phyloP scores from a whole-genome alignment of 2,797 vertebrate genomes.

The Chelon labrosus region DNA sequence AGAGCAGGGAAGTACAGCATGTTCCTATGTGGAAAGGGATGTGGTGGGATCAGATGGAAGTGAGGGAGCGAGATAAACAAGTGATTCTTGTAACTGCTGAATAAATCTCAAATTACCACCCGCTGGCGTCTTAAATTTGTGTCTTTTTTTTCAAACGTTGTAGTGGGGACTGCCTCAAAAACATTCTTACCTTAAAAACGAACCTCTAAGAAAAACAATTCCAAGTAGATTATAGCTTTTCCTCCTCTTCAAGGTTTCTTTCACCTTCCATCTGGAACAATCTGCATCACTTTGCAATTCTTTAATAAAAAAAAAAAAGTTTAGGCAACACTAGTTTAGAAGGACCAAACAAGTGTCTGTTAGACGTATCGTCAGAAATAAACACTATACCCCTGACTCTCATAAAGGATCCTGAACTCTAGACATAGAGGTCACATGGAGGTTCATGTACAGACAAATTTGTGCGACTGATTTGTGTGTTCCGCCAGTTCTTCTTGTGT shows the following conservation, averaged over 20 bases:
- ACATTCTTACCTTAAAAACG: not conserved
- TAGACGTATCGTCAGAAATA: not conserved
- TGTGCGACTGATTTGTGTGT: too few species aligned
- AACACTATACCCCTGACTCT: not conserved
- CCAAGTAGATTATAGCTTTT: not conserved
- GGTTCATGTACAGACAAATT: too few species aligned
- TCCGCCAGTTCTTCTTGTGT: too few species aligned
- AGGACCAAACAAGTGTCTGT: not conserved
- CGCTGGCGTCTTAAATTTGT: not conserved
- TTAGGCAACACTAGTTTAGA: not conserved
- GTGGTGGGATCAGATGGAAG: constrained; percentile 10
- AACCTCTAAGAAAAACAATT: not conserved
- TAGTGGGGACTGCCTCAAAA: not conserved
- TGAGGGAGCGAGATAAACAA: not conserved
- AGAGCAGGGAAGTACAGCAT: constrained; percentile 7
- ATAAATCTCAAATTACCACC: not conserved
- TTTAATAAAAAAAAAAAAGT: not conserved
- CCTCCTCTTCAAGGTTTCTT: not conserved
- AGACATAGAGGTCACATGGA: too few species aligned
- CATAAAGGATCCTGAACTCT: too few species aligned
- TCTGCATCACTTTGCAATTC: not conserved
- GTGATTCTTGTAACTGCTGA: not conserved
- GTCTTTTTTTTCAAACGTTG: too few species aligned
- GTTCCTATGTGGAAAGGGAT: not conserved
- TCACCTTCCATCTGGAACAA: not conserved